Evolutionary conservation across 2,888 invertebrate species (phyloP), one percentile per base, ranked within the genome.

Genomic region (Caenorhabditis macrosperma): DNA sequence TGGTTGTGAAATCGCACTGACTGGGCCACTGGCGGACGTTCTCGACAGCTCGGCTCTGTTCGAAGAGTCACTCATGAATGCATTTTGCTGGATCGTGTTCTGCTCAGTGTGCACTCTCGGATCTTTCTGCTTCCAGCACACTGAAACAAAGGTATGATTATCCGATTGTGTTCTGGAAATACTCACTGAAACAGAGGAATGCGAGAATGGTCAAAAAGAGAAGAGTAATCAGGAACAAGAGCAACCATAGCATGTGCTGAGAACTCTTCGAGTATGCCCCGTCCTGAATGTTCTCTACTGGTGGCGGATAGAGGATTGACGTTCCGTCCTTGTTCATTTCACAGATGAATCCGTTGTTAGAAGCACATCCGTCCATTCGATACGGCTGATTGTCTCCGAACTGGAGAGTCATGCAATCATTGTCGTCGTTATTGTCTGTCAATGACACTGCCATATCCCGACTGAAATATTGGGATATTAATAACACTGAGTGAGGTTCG

Each of bases 151-250:
- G n/a, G n/a, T n/a, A n/a, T n/a, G n/a, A n/a, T n/a, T n/a, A n/a
- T n/a, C n/a, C n/a, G n/a, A n/a, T n/a, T n/a, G n/a, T n/a, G n/a
- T n/a, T n/a, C n/a, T n/a, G n/a, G n/a, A n/a, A n/a, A n/a, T n/a
- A 55, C 78, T 79, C 26, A 80, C 80, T 61, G 55, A 66, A 80
- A 41, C 75, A 75, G 17, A 80, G 41, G 22, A 71, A 80, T 1
- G 55, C 38, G 4, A 66, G 5, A 6, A 76, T 48, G 12, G 61
- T 61, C 33, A 76, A 26, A 17, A 80, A 71, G 2, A 81, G 20
- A 5, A 81, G 5, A 7, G 66, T 64, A 15, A 81, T 71, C 5
- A 76, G 41, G 28, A 81, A 81, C 26, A 80, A 2, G 5, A 81
- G 46, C 22, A 81, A 9, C 61, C 48, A 72, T 0, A 77, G 33